Conservation (phyloP, 2,113 vertebrate genomes). For the Oncorhynchus masou region DNA sequence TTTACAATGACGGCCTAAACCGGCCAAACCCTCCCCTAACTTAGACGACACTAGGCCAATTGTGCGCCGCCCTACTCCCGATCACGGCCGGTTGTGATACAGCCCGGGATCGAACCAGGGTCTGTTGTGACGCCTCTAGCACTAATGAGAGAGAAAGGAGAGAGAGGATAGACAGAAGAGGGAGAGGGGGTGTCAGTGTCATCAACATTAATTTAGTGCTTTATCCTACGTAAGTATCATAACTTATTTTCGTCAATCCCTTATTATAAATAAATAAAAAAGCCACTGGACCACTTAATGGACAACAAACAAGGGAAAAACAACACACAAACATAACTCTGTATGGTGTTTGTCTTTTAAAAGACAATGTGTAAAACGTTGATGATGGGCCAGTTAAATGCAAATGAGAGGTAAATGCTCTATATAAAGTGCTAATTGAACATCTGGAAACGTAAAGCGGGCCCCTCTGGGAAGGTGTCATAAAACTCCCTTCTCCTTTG, state of each 20-base stretch:
- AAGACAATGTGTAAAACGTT: slow-evolving; percentile 1
- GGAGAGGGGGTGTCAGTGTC: slow-evolving; percentile 35
- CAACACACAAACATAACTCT: not conserved
- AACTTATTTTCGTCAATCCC: not conserved
- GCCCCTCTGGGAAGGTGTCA: not conserved
- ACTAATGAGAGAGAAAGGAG: not conserved
- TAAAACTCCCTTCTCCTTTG: not conserved
- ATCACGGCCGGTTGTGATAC: too few relatives aligned
- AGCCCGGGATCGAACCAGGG: too few relatives aligned
- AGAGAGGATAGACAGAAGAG: not conserved
- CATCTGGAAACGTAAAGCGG: slow-evolving; percentile 16
- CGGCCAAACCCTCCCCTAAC: too few relatives aligned
- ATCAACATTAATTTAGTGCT: slow-evolving; percentile 30
- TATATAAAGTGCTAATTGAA: slow-evolving; percentile 23
- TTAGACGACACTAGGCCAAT: too few relatives aligned
- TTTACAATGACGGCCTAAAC: too few relatives aligned
- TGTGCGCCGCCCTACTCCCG: too few relatives aligned
- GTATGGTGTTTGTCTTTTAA: not conserved
- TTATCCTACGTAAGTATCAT: not conserved
- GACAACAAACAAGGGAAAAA: not conserved
- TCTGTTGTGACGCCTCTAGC: too few relatives aligned
- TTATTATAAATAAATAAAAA: not conserved
- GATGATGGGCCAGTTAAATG: slow-evolving; percentile 26
- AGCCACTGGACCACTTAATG: too few relatives aligned
- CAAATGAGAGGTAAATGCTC: slow-evolving; percentile 28